phyloP scores from a whole-genome alignment of 2,888 invertebrate genomes.

The Phyllotreta cruciferae region DNA sequence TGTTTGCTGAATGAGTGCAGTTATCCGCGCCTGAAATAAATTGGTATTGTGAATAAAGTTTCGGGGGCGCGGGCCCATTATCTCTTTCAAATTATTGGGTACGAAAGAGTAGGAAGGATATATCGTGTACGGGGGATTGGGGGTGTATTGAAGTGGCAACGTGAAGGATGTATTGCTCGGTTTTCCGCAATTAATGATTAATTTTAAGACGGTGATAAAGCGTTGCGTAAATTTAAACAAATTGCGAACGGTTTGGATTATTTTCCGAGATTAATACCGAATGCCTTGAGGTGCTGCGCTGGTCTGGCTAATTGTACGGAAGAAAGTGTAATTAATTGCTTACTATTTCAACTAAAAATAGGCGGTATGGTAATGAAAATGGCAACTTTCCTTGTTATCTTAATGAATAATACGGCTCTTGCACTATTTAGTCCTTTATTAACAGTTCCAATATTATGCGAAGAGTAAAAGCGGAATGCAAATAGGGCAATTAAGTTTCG shows the following conservation, averaged over 20 bases:
- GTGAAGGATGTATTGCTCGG: conserved; percentile 4
- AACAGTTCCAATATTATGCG: no score
- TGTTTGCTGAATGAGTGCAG: background rate
- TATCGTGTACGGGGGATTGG: conserved; percentile 10
- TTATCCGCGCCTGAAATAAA: conserved; percentile 14
- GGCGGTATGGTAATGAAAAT: no score
- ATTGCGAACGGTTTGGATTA: no score
- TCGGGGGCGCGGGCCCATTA: conserved; percentile 12
- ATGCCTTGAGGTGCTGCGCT: no score
- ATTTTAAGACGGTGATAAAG: background rate
- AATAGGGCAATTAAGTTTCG: conserved; percentile 1
- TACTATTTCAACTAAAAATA: no score
- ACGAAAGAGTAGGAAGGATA: conserved; percentile 16
- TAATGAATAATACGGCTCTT: no score
- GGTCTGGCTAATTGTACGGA: no score
- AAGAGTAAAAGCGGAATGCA: background rate
- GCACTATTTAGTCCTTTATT: no score
- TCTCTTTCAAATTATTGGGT: conserved; percentile 24
- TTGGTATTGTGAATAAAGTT: conserved; percentile 17
- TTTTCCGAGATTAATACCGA: no score
- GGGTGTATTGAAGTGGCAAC: conserved; percentile 1
- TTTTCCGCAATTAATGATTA: conserved; percentile 2
- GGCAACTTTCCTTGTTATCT: no score
- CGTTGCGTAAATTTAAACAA: background rate
- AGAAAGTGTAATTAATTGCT: no score